Evolutionary conservation across 2,113 vertebrate species (phyloP).

Genomic region (Steatornis caripensis): DNA sequence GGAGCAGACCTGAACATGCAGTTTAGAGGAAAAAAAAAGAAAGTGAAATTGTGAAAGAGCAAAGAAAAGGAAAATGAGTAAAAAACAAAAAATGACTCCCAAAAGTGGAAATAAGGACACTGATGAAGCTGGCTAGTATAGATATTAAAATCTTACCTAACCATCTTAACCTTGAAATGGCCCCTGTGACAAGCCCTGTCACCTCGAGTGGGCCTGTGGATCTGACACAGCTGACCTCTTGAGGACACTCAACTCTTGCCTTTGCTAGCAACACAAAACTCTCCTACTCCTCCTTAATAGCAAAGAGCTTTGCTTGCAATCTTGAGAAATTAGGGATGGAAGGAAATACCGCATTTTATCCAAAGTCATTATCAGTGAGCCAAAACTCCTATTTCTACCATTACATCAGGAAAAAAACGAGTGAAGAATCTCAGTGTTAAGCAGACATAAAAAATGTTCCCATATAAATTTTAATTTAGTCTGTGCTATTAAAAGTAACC

Average conservation of each 20-base stretch:
- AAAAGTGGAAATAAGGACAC: rapidly evolving
- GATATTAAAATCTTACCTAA: neutral
- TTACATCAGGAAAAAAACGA: neutral
- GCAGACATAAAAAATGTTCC: neutral
- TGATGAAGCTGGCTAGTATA: neutral
- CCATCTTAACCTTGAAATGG: neutral
- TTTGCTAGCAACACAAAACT: neutral
- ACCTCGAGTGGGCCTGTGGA: neutral
- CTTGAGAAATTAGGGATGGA: neutral
- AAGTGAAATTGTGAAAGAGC: too few species aligned
- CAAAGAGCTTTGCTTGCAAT: neutral
- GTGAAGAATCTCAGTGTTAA: neutral
- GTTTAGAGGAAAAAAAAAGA: neutral
- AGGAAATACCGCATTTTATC: neutral
- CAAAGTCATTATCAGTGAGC: neutral
- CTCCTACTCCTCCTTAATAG: neutral
- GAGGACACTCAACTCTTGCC: neutral
- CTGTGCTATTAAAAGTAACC: neutral
- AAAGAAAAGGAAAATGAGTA: neutral
- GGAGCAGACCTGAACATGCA: neutral
- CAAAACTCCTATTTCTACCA: neutral
- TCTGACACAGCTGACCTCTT: neutral
- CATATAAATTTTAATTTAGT: neutral
- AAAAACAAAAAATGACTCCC: too few species aligned
- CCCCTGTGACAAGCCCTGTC: neutral